These are phyloP conservation scores for Brachyhypopomus occidentalis DNA, from an alignment of 2,113 vertebrate genomes.

Conservation along the genomic window DNA sequence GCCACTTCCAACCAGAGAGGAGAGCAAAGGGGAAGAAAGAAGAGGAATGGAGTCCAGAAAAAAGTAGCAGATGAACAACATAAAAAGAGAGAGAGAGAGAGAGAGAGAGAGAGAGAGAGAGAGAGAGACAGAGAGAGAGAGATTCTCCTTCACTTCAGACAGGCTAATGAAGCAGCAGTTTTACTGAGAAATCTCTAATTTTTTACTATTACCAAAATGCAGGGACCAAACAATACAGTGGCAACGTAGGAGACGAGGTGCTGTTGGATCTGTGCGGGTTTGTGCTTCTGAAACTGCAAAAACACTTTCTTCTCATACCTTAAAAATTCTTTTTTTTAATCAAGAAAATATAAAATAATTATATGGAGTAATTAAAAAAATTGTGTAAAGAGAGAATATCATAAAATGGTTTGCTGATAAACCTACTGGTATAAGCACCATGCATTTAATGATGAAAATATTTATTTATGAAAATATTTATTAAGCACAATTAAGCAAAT, in stretches of 20 bases:
- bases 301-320: slow-evolving; percentile 35
- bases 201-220: slow-evolving; percentile 24
- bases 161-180: slow-evolving; percentile 24
- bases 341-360: slow-evolving; percentile 15
- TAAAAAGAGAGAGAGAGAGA: slow-evolving; percentile 64
- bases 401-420: slow-evolving; percentile 28
- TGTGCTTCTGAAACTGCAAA: slow-evolving; percentile 55
- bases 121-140: slow-evolving; percentile 67
- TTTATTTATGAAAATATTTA: not conserved
- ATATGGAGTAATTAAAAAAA: not conserved
- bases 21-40: slow-evolving; percentile 26
- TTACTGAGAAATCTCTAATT: not conserved
- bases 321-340: slow-evolving; percentile 12
- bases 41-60: slow-evolving; percentile 43
- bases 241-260: slow-evolving; percentile 18
- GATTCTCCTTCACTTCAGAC: slow-evolving; percentile 15
- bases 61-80: slow-evolving; percentile 61
- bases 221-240: not conserved
- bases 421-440: slow-evolving; percentile 33
- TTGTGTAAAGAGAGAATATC: slow-evolving; percentile 7
- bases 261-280: slow-evolving; percentile 35
- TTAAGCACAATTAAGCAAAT: slow-evolving; percentile 42
- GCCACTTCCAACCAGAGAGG: slow-evolving; percentile 68
- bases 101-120: slow-evolving; percentile 50
- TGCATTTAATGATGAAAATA: not conserved